These are phyloP conservation scores for Hydriomena furcata DNA, from an alignment of 2,888 invertebrate species.

Conservation along the genomic window DNA sequence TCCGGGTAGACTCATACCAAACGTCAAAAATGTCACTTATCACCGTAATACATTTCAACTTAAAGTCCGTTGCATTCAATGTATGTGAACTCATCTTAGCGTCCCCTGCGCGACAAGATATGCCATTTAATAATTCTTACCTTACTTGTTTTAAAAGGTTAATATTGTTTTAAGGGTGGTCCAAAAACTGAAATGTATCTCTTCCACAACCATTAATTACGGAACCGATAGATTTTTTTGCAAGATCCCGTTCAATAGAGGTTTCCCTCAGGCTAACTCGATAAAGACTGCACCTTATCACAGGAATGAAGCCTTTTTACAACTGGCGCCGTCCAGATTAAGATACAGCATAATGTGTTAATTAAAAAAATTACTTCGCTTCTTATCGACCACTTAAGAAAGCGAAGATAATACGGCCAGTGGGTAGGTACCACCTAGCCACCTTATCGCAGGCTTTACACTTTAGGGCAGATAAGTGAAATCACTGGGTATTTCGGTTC, in stretches of 20 bases:
- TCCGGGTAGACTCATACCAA: too few species aligned
- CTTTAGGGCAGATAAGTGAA: constrained; percentile 67
- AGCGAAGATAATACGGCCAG: constrained; percentile 49
- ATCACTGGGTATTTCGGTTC: constrained; percentile 45
- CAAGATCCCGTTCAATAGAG: constrained; percentile 60
- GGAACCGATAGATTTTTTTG: constrained; percentile 69
- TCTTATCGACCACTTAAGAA: constrained; percentile 76
- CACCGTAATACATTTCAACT: too few species aligned
- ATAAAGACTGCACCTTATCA: constrained; percentile 71
- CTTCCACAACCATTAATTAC: constrained; percentile 56
- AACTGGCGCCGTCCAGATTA: constrained; percentile 81
- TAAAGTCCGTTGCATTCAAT: too few species aligned
- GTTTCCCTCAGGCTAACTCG: constrained; percentile 61
- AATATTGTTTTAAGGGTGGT: constrained; percentile 54
- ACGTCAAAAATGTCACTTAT: too few species aligned
- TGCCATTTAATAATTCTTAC: too few species aligned
- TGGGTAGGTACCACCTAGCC: constrained; percentile 40
- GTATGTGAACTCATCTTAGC: too few species aligned
- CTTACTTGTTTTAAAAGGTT: too few species aligned
- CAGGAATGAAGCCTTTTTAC: constrained; percentile 69
- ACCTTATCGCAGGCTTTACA: constrained; percentile 74
- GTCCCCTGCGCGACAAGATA: too few species aligned
- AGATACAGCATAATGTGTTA: constrained; percentile 80
- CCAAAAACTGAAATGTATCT: constrained; percentile 48
- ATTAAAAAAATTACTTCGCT: constrained; percentile 75